Conservation (phyloP, 2,888 invertebrate genomes). For the Caenorhabditis plicata region DNA sequence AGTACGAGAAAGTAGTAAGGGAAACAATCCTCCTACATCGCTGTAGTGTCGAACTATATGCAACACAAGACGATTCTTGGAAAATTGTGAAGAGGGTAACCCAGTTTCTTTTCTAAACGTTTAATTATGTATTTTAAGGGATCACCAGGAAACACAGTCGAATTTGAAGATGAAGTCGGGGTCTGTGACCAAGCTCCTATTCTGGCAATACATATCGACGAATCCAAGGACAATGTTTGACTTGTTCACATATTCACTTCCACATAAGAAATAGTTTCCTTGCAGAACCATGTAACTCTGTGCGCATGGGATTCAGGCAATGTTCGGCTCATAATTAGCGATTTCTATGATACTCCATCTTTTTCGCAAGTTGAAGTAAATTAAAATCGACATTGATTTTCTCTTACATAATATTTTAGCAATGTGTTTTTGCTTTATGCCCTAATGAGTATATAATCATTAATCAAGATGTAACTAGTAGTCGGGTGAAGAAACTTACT, state of each 20-base stretch:
- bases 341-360: conserved; percentile 46
- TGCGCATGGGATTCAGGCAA: conserved; percentile 48
- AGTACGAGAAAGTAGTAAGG: conserved; percentile 47
- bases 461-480: not conserved
- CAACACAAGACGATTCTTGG: conserved; percentile 34
- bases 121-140: conserved; percentile 24
- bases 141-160: conserved; percentile 46
- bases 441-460: conserved; percentile 23
- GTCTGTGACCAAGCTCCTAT: conserved; percentile 39
- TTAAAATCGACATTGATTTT: too few species aligned
- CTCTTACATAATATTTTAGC: too few species aligned
- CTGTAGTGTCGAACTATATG: conserved; percentile 52
- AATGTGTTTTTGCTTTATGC: conserved; percentile 24
- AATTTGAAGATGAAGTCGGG: conserved; percentile 53
- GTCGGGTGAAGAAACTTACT: conserved; percentile 16
- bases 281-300: conserved; percentile 46
- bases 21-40: conserved; percentile 36
- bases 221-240: conserved; percentile 40
- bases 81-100: conserved; percentile 31
- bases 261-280: not conserved
- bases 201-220: conserved; percentile 43
- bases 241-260: not conserved
- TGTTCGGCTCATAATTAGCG: conserved; percentile 39
- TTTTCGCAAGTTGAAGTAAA: conserved; percentile 48
- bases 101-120: not conserved